phyloP scores from a whole-genome alignment of 2,113 vertebrate genomes.

The Pseudorhombus dupliciocellatus region DNA sequence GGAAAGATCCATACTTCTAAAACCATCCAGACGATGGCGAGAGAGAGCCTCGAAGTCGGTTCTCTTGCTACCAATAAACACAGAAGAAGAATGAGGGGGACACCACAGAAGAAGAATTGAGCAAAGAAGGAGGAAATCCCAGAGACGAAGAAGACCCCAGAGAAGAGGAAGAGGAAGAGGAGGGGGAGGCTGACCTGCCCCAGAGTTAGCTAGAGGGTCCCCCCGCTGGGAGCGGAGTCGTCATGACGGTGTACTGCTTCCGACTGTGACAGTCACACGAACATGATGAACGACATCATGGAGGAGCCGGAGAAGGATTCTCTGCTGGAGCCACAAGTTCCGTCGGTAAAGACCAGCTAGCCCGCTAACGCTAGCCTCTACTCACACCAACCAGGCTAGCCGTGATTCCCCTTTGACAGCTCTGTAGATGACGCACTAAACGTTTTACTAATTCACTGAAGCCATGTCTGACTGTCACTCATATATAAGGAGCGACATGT shows the following conservation, averaged over 20 bases:
- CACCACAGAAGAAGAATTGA: neutral
- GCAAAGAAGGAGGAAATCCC: neutral
- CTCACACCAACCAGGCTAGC: slow-evolving; percentile 23
- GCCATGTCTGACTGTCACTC: neutral
- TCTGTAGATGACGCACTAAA: neutral
- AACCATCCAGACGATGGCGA: neutral
- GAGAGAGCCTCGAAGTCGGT: neutral
- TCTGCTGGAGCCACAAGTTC: slow-evolving; percentile 61
- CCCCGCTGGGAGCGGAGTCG: slow-evolving; percentile 7
- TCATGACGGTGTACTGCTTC: slow-evolving; percentile 46
- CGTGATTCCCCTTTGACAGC: slow-evolving; percentile 4
- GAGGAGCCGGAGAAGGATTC: slow-evolving; percentile 79
- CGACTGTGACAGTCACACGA: slow-evolving; percentile 59
- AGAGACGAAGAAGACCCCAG: neutral
- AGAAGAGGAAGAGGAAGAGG: neutral
- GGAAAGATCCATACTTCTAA: no score
- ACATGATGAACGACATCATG: slow-evolving; percentile 81
- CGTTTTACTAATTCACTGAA: fast-evolving
- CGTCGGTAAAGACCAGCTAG: slow-evolving; percentile 66
- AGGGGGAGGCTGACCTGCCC: neutral
- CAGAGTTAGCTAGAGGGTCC: slow-evolving; percentile 13
- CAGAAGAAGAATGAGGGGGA: neutral
- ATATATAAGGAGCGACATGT: neutral
- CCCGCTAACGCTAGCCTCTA: slow-evolving; percentile 34
- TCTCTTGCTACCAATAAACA: neutral